phyloP scores from a whole-genome alignment of 2,797 vertebrate genomes.

The Poecilia picta region DNA sequence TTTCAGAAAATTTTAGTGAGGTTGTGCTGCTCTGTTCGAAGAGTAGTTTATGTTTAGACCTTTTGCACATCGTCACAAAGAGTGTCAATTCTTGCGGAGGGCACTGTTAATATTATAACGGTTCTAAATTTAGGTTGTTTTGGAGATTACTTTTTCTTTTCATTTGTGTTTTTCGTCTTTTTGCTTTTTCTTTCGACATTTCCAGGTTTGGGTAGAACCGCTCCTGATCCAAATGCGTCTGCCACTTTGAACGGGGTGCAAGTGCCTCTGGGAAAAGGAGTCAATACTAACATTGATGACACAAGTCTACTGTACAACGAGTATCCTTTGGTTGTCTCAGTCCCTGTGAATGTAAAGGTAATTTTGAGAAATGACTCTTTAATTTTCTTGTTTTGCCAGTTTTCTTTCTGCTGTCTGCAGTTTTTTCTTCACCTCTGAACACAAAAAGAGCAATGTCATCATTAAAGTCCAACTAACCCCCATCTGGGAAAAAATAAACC shows the following conservation, averaged over 20 bases:
- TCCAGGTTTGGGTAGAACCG: constrained; percentile 93
- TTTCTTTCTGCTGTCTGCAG: not conserved
- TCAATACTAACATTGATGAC: constrained; percentile 89
- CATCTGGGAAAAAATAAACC: too few species aligned
- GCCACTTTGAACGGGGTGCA: constrained; percentile 89
- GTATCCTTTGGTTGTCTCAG: constrained; percentile 88
- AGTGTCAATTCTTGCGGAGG: not conserved
- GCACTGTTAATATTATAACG: not conserved
- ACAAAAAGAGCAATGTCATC: not conserved
- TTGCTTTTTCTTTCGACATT: constrained; percentile 17
- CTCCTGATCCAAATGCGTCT: constrained; percentile 89
- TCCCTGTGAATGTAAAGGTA: constrained; percentile 2
- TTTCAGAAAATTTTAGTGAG: not conserved
- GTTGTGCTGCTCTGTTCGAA: not conserved
- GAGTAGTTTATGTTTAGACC: not conserved
- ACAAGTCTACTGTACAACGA: constrained; percentile 98
- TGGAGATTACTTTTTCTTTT: not conserved
- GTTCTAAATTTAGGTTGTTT: not conserved
- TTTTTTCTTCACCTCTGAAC: not conserved
- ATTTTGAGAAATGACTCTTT: not conserved
- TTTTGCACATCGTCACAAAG: not conserved
- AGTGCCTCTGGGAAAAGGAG: constrained; percentile 91
- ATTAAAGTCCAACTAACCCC: not conserved
- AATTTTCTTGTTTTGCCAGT: not conserved
- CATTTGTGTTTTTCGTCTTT: not conserved